phyloP scores from a whole-genome alignment of 2,797 vertebrate genomes.

The Zenarchopterus dispar region DNA sequence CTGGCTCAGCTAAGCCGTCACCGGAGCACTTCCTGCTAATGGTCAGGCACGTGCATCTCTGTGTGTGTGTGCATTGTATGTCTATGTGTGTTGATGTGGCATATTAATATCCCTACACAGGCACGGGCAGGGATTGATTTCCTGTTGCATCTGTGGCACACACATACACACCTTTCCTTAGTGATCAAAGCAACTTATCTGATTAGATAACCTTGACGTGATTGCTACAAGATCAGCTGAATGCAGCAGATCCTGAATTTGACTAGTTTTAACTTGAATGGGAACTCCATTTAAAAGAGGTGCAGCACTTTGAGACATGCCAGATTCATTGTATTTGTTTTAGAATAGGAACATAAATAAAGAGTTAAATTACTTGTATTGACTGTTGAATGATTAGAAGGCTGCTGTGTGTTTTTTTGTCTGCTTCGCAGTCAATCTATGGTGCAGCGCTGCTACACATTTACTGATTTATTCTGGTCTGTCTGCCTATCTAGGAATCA shows the following conservation, averaged over 20 bases:
- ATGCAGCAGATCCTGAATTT: slow-evolving; percentile 17
- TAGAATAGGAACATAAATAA: slow-evolving; percentile 5
- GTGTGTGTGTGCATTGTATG: slow-evolving; percentile 20
- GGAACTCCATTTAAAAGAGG: too few species aligned
- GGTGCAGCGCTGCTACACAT: slow-evolving; percentile 33
- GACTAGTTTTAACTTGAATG: slow-evolving; percentile 37
- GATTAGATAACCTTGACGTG: slow-evolving; percentile 56
- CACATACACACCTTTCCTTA: slow-evolving; percentile 45
- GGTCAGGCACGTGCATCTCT: slow-evolving; percentile 30
- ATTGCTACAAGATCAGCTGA: slow-evolving; percentile 21
- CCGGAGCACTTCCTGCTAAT: too few species aligned
- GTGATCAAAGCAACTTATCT: slow-evolving; percentile 58
- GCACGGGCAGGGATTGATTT: slow-evolving; percentile 73
- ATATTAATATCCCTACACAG: slow-evolving; percentile 67
- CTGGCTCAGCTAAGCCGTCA: slow-evolving; percentile 75
- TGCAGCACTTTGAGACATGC: background rate
- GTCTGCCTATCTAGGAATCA: slow-evolving; percentile 51
- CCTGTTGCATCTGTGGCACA: slow-evolving; percentile 58
- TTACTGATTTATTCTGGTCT: slow-evolving; percentile 48
- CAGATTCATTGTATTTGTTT: slow-evolving; percentile 9
- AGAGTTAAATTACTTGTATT: slow-evolving; percentile 37
- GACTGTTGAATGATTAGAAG: slow-evolving; percentile 58
- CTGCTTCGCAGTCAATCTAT: slow-evolving; percentile 35
- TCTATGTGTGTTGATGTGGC: slow-evolving; percentile 39
- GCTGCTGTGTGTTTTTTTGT: slow-evolving; percentile 49